phyloP scores from a whole-genome alignment of 2,888 invertebrate species.

The Hermaeophaga mercurialis region DNA sequence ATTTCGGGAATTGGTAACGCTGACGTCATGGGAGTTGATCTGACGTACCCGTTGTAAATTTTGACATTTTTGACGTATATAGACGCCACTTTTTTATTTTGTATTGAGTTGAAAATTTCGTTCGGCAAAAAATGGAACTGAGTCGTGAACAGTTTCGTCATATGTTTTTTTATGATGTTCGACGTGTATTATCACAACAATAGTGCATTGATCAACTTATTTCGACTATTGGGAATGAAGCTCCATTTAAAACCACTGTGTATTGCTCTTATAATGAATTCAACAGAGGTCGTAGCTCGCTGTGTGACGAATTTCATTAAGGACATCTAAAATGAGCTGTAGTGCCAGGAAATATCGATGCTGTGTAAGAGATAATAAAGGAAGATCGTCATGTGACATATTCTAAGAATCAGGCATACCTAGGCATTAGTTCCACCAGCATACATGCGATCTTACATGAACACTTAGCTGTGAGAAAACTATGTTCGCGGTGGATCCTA shows the following conservation, averaged over 20 bases:
- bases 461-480: slow-evolving; percentile 1
- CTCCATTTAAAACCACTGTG: too few relatives aligned
- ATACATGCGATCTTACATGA: too few relatives aligned
- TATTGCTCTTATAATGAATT: too few relatives aligned
- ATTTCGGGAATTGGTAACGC: not conserved
- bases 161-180: not conserved
- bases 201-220: slow-evolving; percentile 5
- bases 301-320: not conserved
- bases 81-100: not conserved
- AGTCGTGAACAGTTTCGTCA: not conserved
- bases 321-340: not conserved
- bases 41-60: not conserved
- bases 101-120: not conserved
- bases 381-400: slow-evolving; percentile 10
- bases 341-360: slow-evolving; percentile 1
- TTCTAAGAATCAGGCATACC: too few relatives aligned
- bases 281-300: too few relatives aligned
- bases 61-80: not conserved
- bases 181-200: slow-evolving; percentile 2
- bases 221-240: slow-evolving; percentile 6
- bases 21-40: not conserved
- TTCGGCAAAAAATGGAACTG: slow-evolving; percentile 1
- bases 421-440: too few relatives aligned
- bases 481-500: too few relatives aligned
- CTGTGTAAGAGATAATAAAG: not conserved